These are phyloP conservation scores for Argyresthia goedartella DNA, from an alignment of 2,888 invertebrate species.

Conservation along the genomic window DNA sequence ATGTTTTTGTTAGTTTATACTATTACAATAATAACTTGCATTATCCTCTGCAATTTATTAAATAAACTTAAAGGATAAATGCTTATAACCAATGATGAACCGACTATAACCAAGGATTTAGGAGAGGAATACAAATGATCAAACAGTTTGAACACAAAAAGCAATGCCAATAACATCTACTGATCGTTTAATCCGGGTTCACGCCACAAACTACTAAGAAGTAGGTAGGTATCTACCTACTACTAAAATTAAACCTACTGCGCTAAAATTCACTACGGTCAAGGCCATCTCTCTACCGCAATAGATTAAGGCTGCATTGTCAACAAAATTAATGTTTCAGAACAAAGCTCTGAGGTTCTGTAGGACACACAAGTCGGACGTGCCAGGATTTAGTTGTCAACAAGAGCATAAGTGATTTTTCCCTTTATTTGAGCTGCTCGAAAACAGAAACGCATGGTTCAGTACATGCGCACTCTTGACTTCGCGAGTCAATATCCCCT, in stretches of 20 bases:
- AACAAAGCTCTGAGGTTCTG: not conserved
- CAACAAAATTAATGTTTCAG: too few species aligned
- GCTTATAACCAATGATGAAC: too few species aligned
- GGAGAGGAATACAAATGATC: not conserved
- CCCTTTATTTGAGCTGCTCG: conserved; percentile 26
- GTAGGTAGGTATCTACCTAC: too few species aligned
- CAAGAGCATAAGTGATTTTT: conserved; percentile 5
- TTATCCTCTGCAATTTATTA: too few species aligned
- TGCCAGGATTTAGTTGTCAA: conserved; percentile 2
- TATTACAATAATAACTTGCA: too few species aligned
- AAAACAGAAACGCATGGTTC: conserved; percentile 60
- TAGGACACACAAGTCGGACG: not conserved
- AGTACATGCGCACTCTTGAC: conserved; percentile 60
- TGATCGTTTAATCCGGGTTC: not conserved
- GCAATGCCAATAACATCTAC: not conserved
- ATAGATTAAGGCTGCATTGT: too few species aligned
- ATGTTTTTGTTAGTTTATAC: too few species aligned
- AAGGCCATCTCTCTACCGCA: conserved; percentile 5
- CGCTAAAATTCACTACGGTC: conserved; percentile 7
- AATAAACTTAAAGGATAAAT: too few species aligned
- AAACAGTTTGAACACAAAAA: not conserved
- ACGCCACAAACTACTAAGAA: not conserved
- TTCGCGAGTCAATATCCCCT: conserved; percentile 68
- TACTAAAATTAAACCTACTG: conserved; percentile 1
- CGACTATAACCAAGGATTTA: too few species aligned